Evolutionary conservation across 2,797 vertebrate genomes (phyloP).

Genomic region (Antennarius maculatus): DNA sequence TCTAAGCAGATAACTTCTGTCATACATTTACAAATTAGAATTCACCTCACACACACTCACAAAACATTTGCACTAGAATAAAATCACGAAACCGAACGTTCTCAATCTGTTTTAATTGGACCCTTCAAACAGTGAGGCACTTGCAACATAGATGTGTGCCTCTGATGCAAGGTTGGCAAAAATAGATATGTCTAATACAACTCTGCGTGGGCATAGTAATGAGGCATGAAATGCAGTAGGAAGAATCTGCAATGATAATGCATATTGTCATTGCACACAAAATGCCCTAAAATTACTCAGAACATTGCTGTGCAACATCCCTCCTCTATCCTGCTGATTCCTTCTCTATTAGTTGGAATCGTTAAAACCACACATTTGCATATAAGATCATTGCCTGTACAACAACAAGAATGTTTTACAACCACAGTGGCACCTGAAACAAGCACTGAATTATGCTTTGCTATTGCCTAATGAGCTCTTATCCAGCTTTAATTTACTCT

Average conservation of each 20-base stretch:
- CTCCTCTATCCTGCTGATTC: conserved; percentile 22
- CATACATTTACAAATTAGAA: conserved; percentile 40
- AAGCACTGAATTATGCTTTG: conserved; percentile 20
- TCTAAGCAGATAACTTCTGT: conserved; percentile 11
- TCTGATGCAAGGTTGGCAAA: conserved; percentile 12
- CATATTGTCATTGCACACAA: conserved; percentile 13
- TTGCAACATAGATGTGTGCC: background rate
- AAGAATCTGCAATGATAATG: conserved; percentile 18
- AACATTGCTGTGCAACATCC: conserved; percentile 16
- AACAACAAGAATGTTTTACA: conserved; percentile 29
- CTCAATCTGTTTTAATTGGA: conserved; percentile 12
- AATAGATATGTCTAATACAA: conserved; percentile 32
- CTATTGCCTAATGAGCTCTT: conserved; percentile 30
- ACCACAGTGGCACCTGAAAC: conserved; percentile 33
- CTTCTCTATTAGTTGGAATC: conserved; percentile 18
- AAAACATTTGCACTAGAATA: conserved; percentile 56
- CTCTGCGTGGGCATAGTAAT: conserved; percentile 21
- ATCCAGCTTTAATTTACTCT: conserved; percentile 39
- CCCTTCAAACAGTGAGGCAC: background rate
- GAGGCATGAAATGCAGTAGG: conserved; percentile 23
- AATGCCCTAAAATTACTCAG: conserved; percentile 23
- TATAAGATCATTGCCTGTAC: conserved; percentile 9
- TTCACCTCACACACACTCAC: conserved; percentile 36
- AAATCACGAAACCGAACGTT: conserved; percentile 40
- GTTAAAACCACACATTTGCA: conserved; percentile 11